Evolutionary conservation across 2,797 vertebrate genomes (phyloP), one percentile per base, ranked within the genome.

Genomic region (Hydrocynus forskahlii): DNA sequence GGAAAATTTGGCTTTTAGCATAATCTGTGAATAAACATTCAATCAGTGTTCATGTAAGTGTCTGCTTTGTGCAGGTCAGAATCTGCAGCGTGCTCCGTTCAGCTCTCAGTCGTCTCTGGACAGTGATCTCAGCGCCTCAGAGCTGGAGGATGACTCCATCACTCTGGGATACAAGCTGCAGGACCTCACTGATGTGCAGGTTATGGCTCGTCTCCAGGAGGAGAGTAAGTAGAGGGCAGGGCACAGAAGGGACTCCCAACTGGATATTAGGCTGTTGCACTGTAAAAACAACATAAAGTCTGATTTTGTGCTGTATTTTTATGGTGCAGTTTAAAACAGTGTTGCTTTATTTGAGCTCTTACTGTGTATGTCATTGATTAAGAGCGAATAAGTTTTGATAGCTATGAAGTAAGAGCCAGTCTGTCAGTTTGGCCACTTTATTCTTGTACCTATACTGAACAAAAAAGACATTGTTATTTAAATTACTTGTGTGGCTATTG

Each of bases 161-260:
- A 75, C 94, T 83, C 95, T 96, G 92, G 96, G 96, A 23, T 99
- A 97, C 89, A 99, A 98, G 84, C 92, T 99, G 67, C 96, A 97
- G 73, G 97, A 99, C 88, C 95, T 99, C 81, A 97, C 95, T 0
- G 97, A 99, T 19, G 97, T 99, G 83, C 97, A 99, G 92, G 97
- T 99, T 64, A 97, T 99, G 97, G 97, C 97, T 78, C 95, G 97
- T 23, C 94, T 99, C 76, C 97, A 99, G 87, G 97, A 99, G 90
- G 97, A 99, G 91, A 99, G 97, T 99, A 93, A 84, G 97, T 95
- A 2, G 13, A 45, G 17, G 25, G 5, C 48, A 13, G 29, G 52
- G n/a, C 55, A 21, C 19, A 7, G 19, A 19, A 57, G 55, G 55
- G 55, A 57, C 8, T 7, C n/a, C 19, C 54, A 57, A 6, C 54